These are phyloP conservation scores for Mantis religiosa DNA, from an alignment of 2,888 invertebrate species.

Conservation along the genomic window DNA sequence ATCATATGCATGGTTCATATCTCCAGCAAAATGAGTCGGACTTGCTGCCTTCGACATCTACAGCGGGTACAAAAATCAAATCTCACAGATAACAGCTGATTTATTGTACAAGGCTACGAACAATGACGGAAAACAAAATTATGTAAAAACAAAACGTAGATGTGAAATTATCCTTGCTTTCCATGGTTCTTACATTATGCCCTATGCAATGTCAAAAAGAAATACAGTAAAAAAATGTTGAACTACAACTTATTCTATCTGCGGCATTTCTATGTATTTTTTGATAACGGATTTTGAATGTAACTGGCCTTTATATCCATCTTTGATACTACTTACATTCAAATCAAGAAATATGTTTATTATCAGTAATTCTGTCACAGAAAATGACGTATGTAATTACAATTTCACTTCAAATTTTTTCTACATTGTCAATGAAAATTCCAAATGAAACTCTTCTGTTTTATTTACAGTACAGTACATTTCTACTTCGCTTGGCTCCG, in stretches of 20 bases:
- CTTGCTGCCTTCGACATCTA: constrained; percentile 59
- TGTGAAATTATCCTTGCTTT: not conserved
- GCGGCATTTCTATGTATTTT: not conserved
- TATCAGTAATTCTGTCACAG: not conserved
- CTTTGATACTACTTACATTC: not conserved
- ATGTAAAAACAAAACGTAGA: not conserved
- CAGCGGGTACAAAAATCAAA: not conserved
- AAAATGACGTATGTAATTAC: not conserved
- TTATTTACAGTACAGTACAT: not conserved
- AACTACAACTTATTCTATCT: not conserved
- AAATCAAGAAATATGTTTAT: not conserved
- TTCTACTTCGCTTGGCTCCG: not conserved
- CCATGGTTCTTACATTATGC: not conserved
- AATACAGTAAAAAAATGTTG: not conserved
- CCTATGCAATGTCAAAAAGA: not conserved
- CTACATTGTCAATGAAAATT: not conserved
- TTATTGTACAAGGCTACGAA: not conserved
- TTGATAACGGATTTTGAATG: not conserved
- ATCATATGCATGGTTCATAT: constrained; percentile 58
- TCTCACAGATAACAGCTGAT: not conserved
- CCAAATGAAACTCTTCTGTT: not conserved
- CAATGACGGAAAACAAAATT: no score
- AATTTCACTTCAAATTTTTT: not conserved
- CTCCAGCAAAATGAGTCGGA: constrained; percentile 58
- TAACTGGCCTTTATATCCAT: no score